Base-by-base conservation (phyloP, 2,113 vertebrate species). In the Esox niger region DNA sequence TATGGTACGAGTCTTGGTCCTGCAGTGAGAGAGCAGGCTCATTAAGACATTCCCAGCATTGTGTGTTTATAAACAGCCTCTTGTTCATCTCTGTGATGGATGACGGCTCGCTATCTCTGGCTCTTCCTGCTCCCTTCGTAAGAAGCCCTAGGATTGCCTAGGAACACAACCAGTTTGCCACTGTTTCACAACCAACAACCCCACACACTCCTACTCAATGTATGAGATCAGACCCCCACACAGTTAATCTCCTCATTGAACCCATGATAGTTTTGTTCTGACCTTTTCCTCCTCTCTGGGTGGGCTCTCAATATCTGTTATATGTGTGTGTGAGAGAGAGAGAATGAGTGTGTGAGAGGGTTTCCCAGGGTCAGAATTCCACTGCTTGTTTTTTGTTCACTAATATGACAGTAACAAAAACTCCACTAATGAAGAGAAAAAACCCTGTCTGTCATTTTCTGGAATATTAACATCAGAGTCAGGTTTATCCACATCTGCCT, bases 11-110 rank as follows among this genome's bases (percentile, higher is more conserved):
- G 57, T 46, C 8, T 15, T 27, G 15, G 20, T 33, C 17, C 27
- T 27, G 15, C 57, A 59, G 65, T 64, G 67, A 79, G 69, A 66
- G 55, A 70, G 68, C 33, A 61, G 15, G 71, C 89, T 91, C 88
- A 91, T 92, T 92, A 91, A 84, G 65, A 88, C 81, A 91, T 90
- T 92, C 90, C 88, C 91, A 79, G 80, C 72, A 77, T 71, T 27
- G 70, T 35, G 76, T 88, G 84, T 91, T 89, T 91, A 91, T 92
- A 91, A 90, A 91, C 88, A 90, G 87, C 79, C 71, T 85, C 78
- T 79, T 69, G 72, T 85, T 86, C 84, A 65, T 73, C 68, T 70
- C 66, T 55, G 56, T 91, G 91, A 91, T 89, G 82, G 88, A 90
- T 91, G 86, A 78, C 66, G 17, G 68, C 62, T 81, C 46, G 67